A percentile compares a stretch with the other conserved stretches of the same genome.
Evolutionary conservation across 2,888 invertebrate genomes (phyloP).

Genomic region (Psococerastis gibbosa): DNA sequence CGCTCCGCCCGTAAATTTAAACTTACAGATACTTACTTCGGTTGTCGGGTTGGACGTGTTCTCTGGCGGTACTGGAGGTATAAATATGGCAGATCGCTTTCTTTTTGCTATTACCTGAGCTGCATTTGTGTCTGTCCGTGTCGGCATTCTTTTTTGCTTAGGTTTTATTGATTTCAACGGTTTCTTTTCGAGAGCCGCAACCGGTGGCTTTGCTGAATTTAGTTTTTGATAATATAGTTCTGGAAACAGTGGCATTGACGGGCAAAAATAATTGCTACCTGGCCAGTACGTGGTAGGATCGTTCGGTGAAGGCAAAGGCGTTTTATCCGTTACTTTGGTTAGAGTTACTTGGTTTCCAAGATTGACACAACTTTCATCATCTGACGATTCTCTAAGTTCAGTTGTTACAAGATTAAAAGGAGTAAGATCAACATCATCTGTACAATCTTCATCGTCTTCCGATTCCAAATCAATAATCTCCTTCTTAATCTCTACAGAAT

Average conservation of each 20-base stretch:
- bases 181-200: background rate
- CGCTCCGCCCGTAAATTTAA: conserved; percentile 81
- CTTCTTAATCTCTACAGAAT: conserved; percentile 3
- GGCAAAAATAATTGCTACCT: conserved; percentile 47
- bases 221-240: conserved; percentile 50
- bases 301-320: conserved; percentile 16
- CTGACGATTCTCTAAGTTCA: conserved; percentile 3
- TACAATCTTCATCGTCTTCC: conserved; percentile 23
- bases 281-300: conserved; percentile 48
- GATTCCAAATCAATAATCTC: conserved; percentile 22
- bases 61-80: conserved; percentile 61
- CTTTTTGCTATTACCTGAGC: conserved; percentile 34
- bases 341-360: background rate
- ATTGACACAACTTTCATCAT: background rate
- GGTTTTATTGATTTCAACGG: conserved; percentile 8
- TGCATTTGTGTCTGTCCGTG: conserved; percentile 11
- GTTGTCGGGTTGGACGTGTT: conserved; percentile 56
- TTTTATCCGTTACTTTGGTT: conserved; percentile 13
- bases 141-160: conserved; percentile 14
- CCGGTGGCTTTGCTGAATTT: background rate
- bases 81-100: conserved; percentile 66
- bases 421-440: conserved; percentile 19
- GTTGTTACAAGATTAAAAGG: conserved; percentile 4
- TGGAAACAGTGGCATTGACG: conserved; percentile 51
- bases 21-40: conserved; percentile 70